Percentiles rank a stretch among this genome's conserved stretches.
Evolutionary conservation across 2,888 invertebrate species (phyloP).

Genomic region (Busseola fusca): DNA sequence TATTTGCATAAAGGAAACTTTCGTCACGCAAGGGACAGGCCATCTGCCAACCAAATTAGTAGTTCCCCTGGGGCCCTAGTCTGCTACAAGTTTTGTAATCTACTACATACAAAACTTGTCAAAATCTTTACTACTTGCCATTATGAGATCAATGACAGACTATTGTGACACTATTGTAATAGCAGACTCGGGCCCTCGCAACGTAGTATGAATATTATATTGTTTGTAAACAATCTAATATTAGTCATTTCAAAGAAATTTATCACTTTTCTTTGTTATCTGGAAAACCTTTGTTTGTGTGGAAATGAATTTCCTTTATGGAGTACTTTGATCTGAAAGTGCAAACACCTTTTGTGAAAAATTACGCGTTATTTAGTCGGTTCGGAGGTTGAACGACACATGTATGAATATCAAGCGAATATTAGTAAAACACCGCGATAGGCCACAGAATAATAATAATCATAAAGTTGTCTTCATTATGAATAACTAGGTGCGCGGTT

Average conservation of each 20-base stretch:
- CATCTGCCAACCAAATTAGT: conserved; percentile 51
- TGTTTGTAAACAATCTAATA: conserved; percentile 34
- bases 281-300: conserved; percentile 12
- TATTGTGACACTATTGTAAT: too few species aligned
- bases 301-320: conserved; percentile 11
- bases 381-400: conserved; percentile 23
- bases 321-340: conserved; percentile 12
- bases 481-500: too few species aligned
- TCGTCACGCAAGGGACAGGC: conserved; percentile 46
- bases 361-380: conserved; percentile 15
- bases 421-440: conserved; percentile 13
- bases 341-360: conserved; percentile 19
- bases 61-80: too few species aligned
- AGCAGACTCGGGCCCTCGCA: too few species aligned
- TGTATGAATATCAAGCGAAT: conserved; percentile 11
- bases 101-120: too few species aligned
- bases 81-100: too few species aligned
- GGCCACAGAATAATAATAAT: conserved; percentile 19
- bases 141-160: too few species aligned
- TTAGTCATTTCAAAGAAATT: conserved; percentile 31
- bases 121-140: too few species aligned
- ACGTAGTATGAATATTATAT: conserved; percentile 35
- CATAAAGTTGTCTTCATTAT: conserved; percentile 14
- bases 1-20: conserved; percentile 55
- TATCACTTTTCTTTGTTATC: conserved; percentile 29